phyloP scores from a whole-genome alignment of 1,140 invertebrate genomes.

The Ips nitidus region DNA sequence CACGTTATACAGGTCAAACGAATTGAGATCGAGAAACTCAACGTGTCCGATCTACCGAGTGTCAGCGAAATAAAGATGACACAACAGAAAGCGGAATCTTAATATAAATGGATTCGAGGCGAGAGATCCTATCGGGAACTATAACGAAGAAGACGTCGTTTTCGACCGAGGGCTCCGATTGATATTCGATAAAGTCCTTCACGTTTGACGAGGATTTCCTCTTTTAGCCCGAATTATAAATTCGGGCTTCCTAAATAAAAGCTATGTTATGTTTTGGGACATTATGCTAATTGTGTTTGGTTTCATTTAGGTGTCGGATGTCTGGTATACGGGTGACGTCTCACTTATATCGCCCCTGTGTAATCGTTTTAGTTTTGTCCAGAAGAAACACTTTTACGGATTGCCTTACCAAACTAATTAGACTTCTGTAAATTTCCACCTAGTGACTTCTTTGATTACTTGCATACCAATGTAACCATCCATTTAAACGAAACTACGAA shows the following conservation, averaged over 20 bases:
- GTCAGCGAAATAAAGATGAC: slow-evolving; percentile 40
- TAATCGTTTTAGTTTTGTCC: not conserved
- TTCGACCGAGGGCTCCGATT: slow-evolving; percentile 36
- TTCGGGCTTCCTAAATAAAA: slow-evolving; percentile 43
- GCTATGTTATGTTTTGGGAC: slow-evolving; percentile 34
- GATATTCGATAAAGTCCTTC: slow-evolving; percentile 46
- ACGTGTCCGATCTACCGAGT: slow-evolving; percentile 19
- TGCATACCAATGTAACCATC: too few relatives aligned
- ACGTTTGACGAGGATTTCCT: slow-evolving; percentile 47
- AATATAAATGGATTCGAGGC: slow-evolving; percentile 47
- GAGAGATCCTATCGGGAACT: slow-evolving; percentile 31
- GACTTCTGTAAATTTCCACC: too few relatives aligned
- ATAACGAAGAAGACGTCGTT: slow-evolving; percentile 41
- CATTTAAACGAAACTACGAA: too few relatives aligned
- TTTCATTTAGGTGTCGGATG: slow-evolving; percentile 30
- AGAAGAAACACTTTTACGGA: too few relatives aligned
- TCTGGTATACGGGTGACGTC: slow-evolving; percentile 12
- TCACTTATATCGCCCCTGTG: slow-evolving; percentile 25
- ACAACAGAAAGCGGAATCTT: slow-evolving; percentile 46
- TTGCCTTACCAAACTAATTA: too few relatives aligned
- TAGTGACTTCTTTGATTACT: too few relatives aligned
- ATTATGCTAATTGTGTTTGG: slow-evolving; percentile 33
- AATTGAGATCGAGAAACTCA: not conserved
- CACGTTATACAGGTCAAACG: too few relatives aligned
- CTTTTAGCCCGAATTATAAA: slow-evolving; percentile 39